Evolutionary conservation across 2,888 invertebrate species (phyloP), one percentile per base, ranked within the genome.

Genomic region (Philereme vetulata): DNA sequence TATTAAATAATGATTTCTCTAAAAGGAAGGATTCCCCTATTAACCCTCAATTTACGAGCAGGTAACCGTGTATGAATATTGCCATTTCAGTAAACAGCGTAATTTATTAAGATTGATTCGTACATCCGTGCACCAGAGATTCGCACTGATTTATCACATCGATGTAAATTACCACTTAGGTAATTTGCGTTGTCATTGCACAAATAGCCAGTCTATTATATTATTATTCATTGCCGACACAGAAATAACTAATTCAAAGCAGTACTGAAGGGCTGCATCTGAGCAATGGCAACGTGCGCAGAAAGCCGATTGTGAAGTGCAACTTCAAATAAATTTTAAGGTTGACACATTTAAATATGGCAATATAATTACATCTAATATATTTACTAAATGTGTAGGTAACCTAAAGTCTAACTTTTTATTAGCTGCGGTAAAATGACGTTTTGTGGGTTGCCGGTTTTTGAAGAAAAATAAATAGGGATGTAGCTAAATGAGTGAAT

Each of bases 41-140:
- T 52, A 49, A 32, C 36, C 50, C 33, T 51, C 59, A 56, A 69
- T 65, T 60, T 51, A 55, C 64, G 65, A 65, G 60, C 67, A 60
- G 65, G 70, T 59, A 56, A 40, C 21, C 38, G 59, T 62, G 60
- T 60, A 60, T 64, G 67, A 69, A 66, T 68, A 66, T 67, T 72
- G 66, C 65, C 67, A 54, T 65, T 71, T 68, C 72, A 71, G 64
- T 65, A 74, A 71, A 68, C 71, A 67, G 70, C 62, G 71, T 77
- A 72, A 77, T 76, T 71, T 72, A 79, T 72, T 68, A 78, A 76
- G 78, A 79, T 78, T 77, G 78, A 79, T 79, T 76, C 73, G 72
- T 72, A 72, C 73, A 74, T 72, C 74, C 73, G 62, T 66, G 62
- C 69, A 68, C 68, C 56, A 64, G 76, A 69, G 74, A 66, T 62